phyloP scores from a whole-genome alignment of 2,113 vertebrate genomes.

The Cyanoliseus patagonus region DNA sequence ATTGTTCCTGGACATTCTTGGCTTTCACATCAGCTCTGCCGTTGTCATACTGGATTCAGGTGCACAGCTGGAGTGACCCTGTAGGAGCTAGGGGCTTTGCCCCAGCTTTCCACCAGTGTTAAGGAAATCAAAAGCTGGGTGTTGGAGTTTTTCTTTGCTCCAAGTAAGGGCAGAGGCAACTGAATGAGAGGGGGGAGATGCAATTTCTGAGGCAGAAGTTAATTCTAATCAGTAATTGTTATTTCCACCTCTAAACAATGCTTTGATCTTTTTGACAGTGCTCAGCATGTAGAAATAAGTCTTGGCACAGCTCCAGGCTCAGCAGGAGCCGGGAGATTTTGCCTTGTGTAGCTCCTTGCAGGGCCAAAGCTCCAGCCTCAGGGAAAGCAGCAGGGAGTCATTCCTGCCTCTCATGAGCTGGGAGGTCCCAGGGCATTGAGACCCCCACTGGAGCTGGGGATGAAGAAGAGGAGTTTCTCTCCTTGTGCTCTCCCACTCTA shows the following conservation, averaged over 20 bases:
- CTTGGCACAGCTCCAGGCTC: not conserved
- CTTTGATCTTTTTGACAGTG: not conserved
- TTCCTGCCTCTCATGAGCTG: not conserved
- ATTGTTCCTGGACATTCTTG: constrained; percentile 5
- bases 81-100: not conserved
- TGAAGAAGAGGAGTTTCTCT: not conserved
- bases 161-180: not conserved
- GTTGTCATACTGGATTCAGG: not conserved
- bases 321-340: not conserved
- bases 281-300: not conserved
- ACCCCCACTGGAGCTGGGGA: not conserved
- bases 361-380: not conserved
- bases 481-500: not conserved
- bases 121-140: not conserved
- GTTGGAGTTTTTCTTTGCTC: not conserved
- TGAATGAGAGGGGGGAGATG: not conserved
- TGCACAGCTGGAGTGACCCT: not conserved
- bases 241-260: not conserved
- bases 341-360: not conserved
- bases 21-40: not conserved
- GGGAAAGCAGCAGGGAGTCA: accelerated
- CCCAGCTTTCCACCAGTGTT: not conserved
- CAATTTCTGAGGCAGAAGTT: not conserved
- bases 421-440: not conserved
- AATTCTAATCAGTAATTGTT: not conserved